A percentile compares a stretch with the other conserved stretches of the same genome.
These are phyloP conservation scores for Nymphalis c-album DNA, from an alignment of 2,888 invertebrate species.

Conservation along the genomic window DNA sequence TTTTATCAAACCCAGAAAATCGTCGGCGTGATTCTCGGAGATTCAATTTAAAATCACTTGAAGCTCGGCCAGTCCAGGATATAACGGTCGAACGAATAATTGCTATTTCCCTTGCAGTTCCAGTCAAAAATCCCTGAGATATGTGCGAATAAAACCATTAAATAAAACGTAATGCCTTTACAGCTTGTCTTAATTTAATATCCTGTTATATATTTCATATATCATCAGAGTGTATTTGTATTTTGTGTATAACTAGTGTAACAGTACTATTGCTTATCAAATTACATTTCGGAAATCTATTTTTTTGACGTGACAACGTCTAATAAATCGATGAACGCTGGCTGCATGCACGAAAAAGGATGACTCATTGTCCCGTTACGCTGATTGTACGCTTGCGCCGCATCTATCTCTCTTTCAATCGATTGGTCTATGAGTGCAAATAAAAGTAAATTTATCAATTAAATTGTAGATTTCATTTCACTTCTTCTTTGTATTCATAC, in stretches of 20 bases:
- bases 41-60: constrained; percentile 70
- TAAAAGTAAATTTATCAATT: too few relatives aligned
- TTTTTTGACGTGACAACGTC: too few relatives aligned
- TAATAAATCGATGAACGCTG: too few relatives aligned
- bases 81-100: constrained; percentile 61
- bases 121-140: constrained; percentile 58
- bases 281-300: too few relatives aligned
- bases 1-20: constrained; percentile 51
- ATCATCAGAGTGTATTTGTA: too few relatives aligned
- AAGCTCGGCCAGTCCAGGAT: constrained; percentile 53
- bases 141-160: constrained; percentile 30
- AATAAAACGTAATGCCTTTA: constrained; percentile 26
- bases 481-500: too few relatives aligned
- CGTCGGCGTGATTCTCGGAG: constrained; percentile 61
- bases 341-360: too few relatives aligned
- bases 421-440: too few relatives aligned
- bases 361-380: too few relatives aligned
- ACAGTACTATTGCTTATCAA: not conserved
- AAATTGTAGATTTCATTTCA: too few relatives aligned
- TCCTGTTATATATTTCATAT: not conserved
- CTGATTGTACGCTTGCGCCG: too few relatives aligned
- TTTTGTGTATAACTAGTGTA: not conserved
- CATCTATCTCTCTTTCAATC: too few relatives aligned
- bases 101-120: constrained; percentile 59
- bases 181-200: constrained; percentile 28